phyloP scores from a whole-genome alignment of 2,113 vertebrate genomes.

The Illadopsis cleaveri region DNA sequence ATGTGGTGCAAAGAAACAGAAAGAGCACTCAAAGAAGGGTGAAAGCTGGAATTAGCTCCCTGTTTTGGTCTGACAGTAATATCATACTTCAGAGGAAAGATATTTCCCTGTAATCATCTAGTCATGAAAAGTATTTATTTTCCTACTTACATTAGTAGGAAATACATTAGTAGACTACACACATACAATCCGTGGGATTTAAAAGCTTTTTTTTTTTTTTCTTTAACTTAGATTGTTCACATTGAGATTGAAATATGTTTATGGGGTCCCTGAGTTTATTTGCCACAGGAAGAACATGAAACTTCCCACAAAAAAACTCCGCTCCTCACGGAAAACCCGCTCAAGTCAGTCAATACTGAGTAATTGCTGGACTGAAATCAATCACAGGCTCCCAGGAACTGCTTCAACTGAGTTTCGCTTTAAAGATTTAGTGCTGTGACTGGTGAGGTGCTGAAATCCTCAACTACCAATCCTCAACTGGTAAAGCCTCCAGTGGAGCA shows the following conservation, averaged over 20 bases:
- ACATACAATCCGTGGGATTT: background rate
- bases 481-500: background rate
- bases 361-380: constrained; percentile 2
- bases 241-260: background rate
- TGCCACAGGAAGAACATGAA: background rate
- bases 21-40: background rate
- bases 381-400: background rate
- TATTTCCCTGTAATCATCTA: background rate
- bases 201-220: background rate
- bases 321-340: fast-evolving
- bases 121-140: background rate
- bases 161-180: background rate
- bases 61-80: background rate
- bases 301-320: background rate
- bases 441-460: background rate
- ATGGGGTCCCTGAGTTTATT: background rate
- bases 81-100: background rate
- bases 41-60: background rate
- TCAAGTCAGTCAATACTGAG: background rate
- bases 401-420: background rate
- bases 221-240: background rate
- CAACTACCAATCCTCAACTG: background rate
- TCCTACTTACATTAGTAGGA: background rate
- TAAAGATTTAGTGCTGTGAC: background rate
- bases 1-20: background rate